Conservation (phyloP, 1,140 invertebrate species). For the Dinoponera quadriceps region DNA sequence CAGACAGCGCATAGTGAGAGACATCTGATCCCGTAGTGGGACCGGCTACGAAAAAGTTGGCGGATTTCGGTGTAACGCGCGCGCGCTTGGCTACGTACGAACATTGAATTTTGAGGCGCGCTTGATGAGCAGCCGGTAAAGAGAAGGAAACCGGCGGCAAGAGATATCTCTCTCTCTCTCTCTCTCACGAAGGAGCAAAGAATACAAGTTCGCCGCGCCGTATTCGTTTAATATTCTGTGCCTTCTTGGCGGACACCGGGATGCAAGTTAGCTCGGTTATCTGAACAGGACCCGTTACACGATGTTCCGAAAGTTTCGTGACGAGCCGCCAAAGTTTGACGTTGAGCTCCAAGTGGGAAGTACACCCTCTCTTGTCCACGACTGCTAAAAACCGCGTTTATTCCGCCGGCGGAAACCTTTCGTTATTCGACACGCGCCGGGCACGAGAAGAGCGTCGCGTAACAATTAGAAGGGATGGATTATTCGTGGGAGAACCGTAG, state of each 20-base stretch:
- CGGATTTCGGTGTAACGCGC: conserved; percentile 56
- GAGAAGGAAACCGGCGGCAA: not conserved
- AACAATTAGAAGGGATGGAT: conserved; percentile 25
- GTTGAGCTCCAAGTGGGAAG: conserved; percentile 34
- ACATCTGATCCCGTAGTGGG: conserved; percentile 19
- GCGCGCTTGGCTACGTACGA: conserved; percentile 22
- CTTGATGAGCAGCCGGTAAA: conserved; percentile 38
- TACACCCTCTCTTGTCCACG: conserved; percentile 8
- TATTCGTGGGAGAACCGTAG: not conserved
- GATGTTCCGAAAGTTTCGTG: conserved; percentile 53
- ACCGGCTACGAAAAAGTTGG: conserved; percentile 58
- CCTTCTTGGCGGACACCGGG: conserved; percentile 41
- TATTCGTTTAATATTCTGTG: conserved; percentile 66
- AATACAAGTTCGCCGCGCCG: conserved; percentile 41
- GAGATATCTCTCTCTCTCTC: not conserved
- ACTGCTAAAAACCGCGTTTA: conserved; percentile 44
- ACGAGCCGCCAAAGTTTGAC: conserved; percentile 56
- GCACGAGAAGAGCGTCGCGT: conserved; percentile 38
- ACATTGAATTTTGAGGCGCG: conserved; percentile 63
- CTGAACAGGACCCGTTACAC: conserved; percentile 36
- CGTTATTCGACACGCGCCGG: conserved; percentile 4
- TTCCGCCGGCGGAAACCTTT: conserved; percentile 10
- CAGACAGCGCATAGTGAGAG: conserved; percentile 1
- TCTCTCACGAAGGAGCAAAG: not conserved
- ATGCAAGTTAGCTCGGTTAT: conserved; percentile 63